Evolutionary conservation across 2,888 invertebrate species (phyloP), one percentile per base, ranked within the genome.

Genomic region (Fissipunctia ypsillon): DNA sequence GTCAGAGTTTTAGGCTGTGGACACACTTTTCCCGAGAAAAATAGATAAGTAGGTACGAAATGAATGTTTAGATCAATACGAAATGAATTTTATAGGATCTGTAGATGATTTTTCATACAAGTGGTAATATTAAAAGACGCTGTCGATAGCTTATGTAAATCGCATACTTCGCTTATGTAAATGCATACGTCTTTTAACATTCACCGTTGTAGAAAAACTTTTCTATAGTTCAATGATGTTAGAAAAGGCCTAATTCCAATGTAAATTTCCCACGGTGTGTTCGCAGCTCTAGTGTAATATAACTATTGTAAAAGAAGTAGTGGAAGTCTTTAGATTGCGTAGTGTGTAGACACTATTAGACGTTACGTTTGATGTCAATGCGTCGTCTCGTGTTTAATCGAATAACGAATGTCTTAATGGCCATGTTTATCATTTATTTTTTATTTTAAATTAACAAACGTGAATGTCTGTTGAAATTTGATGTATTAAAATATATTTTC

Each of bases 401-500:
- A 90, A 83, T 90, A 83, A 85, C 86, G 85, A 65, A 87, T 88
- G 88, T 88, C 85, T 84, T 83, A 82, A 88, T 87, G 88, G 86
- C 89, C 86, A 90, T 91, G 88, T 90, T 89, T 91, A 91, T 91
- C 90, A 89, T 92, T 92, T 91, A 90, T 90, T 91, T 91, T 92
- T 89, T 80, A 83, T 89, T 90, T 93, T 91, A 89, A 90, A 92
- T 91, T 93, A 93, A 93, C 92, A 91, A 90, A 91, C 90, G 89
- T 94, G 91, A 91, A 93, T 93, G 95, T 95, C 93, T 94, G 95
- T 95, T 95, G 94, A 92, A 93, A 95, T 92, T 95, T 93, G 92
- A 94, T 94, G 95, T 96, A 95, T 93, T 94, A 94, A 95, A 95
- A 93, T 95, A 95, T 96, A 95, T 96, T 96, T 96, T 95, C 91